phyloP scores from a whole-genome alignment of 2,888 invertebrate genomes.

The Psylliodes chrysocephalus region DNA sequence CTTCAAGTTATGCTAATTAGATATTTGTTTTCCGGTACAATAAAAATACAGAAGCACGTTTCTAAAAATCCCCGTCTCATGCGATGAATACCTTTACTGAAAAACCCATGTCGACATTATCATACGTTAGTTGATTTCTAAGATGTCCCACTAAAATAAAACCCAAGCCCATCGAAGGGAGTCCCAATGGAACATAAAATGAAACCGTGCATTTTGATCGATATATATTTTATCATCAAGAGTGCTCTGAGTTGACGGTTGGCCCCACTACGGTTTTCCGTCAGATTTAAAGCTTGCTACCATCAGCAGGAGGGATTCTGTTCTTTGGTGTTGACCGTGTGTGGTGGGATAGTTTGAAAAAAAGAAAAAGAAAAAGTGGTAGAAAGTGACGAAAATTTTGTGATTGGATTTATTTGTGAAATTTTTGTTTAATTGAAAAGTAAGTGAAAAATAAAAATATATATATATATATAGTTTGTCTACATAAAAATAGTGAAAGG shows the following conservation, averaged over 20 bases:
- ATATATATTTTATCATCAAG: slow-evolving; percentile 48
- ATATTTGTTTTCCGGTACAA: too few relatives aligned
- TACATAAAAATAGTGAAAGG: too few relatives aligned
- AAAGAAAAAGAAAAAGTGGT: neutral
- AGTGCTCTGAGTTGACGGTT: slow-evolving; percentile 33
- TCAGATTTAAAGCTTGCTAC: slow-evolving; percentile 49
- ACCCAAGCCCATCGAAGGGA: slow-evolving; percentile 34
- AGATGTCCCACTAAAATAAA: neutral
- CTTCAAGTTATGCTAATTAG: too few relatives aligned
- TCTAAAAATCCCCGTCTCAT: too few relatives aligned
- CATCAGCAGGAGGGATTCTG: slow-evolving; percentile 42
- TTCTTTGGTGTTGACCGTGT: slow-evolving; percentile 32
- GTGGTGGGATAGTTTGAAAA: slow-evolving; percentile 3
- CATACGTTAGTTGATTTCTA: neutral
- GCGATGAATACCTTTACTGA: too few relatives aligned
- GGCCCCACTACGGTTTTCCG: slow-evolving; percentile 40
- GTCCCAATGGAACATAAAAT: slow-evolving; percentile 24
- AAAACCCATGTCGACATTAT: too few relatives aligned
- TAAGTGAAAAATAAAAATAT: too few relatives aligned
- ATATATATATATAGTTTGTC: too few relatives aligned
- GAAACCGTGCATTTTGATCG: slow-evolving; percentile 45
- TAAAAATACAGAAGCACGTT: too few relatives aligned
- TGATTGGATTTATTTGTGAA: neutral
- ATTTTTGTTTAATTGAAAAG: neutral
- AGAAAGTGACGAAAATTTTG: neutral